Evolutionary conservation across 2,888 invertebrate genomes (phyloP), one percentile per base, ranked within the genome.

Genomic region (Dorcus hopei): DNA sequence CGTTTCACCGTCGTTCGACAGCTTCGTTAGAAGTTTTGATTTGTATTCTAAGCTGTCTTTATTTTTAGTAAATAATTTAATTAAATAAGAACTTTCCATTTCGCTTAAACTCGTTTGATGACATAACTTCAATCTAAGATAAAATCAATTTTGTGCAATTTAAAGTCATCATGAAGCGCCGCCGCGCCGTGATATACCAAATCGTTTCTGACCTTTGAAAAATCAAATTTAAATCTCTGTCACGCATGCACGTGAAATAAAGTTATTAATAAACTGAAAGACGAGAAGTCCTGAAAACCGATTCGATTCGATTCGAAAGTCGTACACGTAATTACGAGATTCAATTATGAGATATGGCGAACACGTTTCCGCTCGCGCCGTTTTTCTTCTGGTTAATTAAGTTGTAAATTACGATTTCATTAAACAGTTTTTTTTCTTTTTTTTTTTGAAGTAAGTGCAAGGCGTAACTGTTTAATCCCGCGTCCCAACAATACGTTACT

Each of bases 381-480:
- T 39, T 39, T 51, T 40, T 51, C 51, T 38, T 51, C 51, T 23
- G 9, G 38, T 51, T 51, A 38, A 51, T 51, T 51, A 51, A 39
- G 51, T 23, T 19, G 38, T 51, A 51, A 51, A 51, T 51, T 39
- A 51, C 40, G 40, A 11, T 51, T 51, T 51, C 38, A 51, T 51
- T 38, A 23, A 19, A 33, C 26, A 4, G 26, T 33, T 33, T 33
- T n/a, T n/a, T n/a, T n/a, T n/a, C n/a, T n/a, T n/a, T n/a, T n/a
- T n/a, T n/a, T n/a, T 33, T 33, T 33, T 6, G 26, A 33, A 33
- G 26, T 33, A 33, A 51, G 51, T 19, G 14, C 38, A 19, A 38
- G 51, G 51, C 51, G 51, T 45, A 38, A 9, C 43, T 38, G n/a
- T 38, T 19, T 16, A 54, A 26, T 19, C 38, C 45, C 26, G 4